Conservation (phyloP, 2,888 invertebrate genomes). For the Colostygia pectinataria region DNA sequence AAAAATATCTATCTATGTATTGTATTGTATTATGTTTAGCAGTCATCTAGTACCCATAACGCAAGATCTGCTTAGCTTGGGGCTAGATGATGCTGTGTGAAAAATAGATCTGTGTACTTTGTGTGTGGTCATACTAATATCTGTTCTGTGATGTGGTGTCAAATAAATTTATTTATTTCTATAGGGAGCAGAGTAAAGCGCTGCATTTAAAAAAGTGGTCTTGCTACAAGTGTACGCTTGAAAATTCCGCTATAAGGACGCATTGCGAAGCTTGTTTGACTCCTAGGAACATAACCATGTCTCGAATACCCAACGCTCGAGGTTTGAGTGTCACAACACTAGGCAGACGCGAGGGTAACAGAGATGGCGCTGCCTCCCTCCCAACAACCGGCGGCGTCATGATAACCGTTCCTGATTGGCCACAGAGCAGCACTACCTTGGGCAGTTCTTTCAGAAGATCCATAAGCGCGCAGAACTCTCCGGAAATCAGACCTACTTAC, state of each 20-base stretch:
- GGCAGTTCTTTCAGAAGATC: constrained; percentile 64
- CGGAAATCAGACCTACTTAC: constrained; percentile 74
- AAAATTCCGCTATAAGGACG: constrained; percentile 85
- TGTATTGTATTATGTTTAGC: too few relatives aligned
- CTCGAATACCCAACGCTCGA: constrained; percentile 67
- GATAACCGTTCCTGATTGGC: constrained; percentile 86
- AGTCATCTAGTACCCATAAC: too few relatives aligned
- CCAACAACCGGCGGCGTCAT: constrained; percentile 83
- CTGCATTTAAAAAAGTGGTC: constrained; percentile 84
- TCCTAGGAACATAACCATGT: constrained; percentile 78
- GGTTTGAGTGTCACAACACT: constrained; percentile 75
- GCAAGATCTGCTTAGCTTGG: too few relatives aligned
- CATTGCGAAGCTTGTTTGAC: constrained; percentile 90
- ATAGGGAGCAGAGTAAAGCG: constrained; percentile 68
- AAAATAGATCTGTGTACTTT: too few relatives aligned
- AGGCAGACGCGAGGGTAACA: constrained; percentile 67
- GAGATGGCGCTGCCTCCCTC: constrained; percentile 70
- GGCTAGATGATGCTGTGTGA: too few relatives aligned
- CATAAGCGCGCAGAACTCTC: constrained; percentile 73
- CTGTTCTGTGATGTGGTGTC: too few relatives aligned
- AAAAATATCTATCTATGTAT: too few relatives aligned
- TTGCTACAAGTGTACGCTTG: constrained; percentile 89
- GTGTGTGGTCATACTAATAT: too few relatives aligned
- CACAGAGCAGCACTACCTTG: constrained; percentile 61
- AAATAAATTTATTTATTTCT: too few relatives aligned